Evolutionary conservation across 2,113 vertebrate genomes (phyloP), one percentile per base, ranked within the genome.

Genomic region (Megaceryle maxima): DNA sequence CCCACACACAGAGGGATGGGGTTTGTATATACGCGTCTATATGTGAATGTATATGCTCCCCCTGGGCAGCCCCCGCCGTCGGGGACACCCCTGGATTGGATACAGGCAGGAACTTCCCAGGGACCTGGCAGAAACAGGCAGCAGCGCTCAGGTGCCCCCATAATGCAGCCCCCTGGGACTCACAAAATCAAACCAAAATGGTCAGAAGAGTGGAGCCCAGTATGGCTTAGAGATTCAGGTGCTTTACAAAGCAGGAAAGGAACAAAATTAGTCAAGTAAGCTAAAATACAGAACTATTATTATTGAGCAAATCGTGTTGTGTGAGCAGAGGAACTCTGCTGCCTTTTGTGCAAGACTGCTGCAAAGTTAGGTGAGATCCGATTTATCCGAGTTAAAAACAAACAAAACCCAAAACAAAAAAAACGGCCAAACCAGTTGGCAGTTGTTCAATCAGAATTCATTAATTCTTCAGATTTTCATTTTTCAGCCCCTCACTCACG

Each of bases 41-140:
- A 1, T 12, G 50, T 4, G 15, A 21, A 13, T 24, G 29, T 29
- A 33, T 17, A 6, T 0, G 39, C 22, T 44, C 9, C 56, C 68
- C 26, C 6, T 10, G 13, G 33, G 51, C 57, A 31, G 39, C 48
- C 56, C 50, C 37, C 28, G 19, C 79, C 51, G 20, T 48, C 66
- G 22, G 81, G 77, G 33, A 51, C 41, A 20, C 9, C 60, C 59
- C 56, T 1, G 83, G 1, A 1, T 0, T 4, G n/a, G 85, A 18
- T 39, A 37, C 19, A 2, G 48, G 31, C 16, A 37, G 63, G 31
- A 39, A 35, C 35, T 13, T 29, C 60, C 80, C 10, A 0, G 19
- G 56, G 21, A 85, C 21, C 9, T 4, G 48, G 15, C 11, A 69
- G 51, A 76, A 66, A 0, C 59, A 28, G 39, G 67, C 25, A 28